phyloP scores from a whole-genome alignment of 23 tunicate genomes.

The Ciona savignyi region DNA sequence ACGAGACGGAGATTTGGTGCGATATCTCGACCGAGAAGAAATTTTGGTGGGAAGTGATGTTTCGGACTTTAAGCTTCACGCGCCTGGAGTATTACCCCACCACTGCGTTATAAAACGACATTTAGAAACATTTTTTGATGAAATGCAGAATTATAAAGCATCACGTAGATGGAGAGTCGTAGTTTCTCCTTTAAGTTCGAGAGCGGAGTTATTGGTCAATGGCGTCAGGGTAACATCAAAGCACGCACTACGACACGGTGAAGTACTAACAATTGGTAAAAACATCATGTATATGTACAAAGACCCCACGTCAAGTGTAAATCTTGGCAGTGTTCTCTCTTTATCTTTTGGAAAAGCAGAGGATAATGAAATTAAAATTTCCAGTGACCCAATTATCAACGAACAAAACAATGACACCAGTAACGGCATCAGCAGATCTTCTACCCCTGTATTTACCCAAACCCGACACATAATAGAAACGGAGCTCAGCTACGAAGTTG shows the following conservation, averaged over 20 bases:
- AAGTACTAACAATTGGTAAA: slow-evolving; percentile 51
- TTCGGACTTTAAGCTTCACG: slow-evolving; percentile 18
- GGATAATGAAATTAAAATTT: not conserved
- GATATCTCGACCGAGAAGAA: slow-evolving; percentile 21
- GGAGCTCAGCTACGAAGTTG: slow-evolving; percentile 32
- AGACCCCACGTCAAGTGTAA: slow-evolving; percentile 65
- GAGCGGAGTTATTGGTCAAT: slow-evolving; percentile 56
- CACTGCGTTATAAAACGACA: slow-evolving; percentile 80
- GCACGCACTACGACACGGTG: slow-evolving; percentile 61
- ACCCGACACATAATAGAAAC: not conserved
- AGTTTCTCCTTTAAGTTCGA: slow-evolving; percentile 32
- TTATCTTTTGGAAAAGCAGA: not conserved
- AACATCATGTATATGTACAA: slow-evolving; percentile 70
- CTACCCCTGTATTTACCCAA: not conserved
- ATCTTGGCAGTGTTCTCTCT: slow-evolving; percentile 15
- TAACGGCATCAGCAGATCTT: not conserved
- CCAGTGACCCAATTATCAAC: not conserved
- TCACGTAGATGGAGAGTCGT: slow-evolving; percentile 58
- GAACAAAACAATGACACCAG: not conserved
- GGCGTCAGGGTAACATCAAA: slow-evolving; percentile 28
- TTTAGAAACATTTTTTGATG: slow-evolving; percentile 22
- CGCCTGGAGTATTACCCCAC: slow-evolving; percentile 41
- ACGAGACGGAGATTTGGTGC: slow-evolving; percentile 22
- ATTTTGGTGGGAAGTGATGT: slow-evolving; percentile 42
- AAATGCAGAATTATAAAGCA: slow-evolving; percentile 9